Base-by-base conservation (phyloP, 2,797 vertebrate species). In the Margarornis squamiger region DNA sequence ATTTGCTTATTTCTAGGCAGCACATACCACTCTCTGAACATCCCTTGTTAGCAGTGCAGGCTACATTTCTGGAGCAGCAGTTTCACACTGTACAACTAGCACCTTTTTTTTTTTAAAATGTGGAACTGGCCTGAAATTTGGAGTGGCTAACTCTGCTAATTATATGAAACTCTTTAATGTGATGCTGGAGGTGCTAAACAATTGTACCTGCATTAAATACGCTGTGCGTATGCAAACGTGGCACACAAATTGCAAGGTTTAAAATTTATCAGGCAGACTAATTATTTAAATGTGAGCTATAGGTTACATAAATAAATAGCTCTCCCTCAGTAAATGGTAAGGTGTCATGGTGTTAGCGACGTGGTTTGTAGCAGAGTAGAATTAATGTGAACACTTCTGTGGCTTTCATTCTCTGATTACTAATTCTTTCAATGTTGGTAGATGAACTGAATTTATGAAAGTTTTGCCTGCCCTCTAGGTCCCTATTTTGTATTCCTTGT, bases 251-350 rank as follows among this genome's bases (percentile, higher is more conserved):
- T 94, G 85, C 86, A 96, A 91, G 79, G 95, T 96, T 83, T 93
- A 81, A 97, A 95, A 96, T 81, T 94, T 90, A 81, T 95, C 89
- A 77, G 86, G 88, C 91, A 94, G 92, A 86, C 95, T 97, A 96
- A 97, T 97, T 98, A 97, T 96, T 94, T 96, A 97, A 97, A 97
- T 91, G 93, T 88, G 88, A 97, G 95, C 82, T 91, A 81, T 91
- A 95, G 95, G 95, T 97, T 96, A 85, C 92, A 93, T 92, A 96
- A 96, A 96, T 96, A 97, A 97, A 97, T 95, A 97, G 89, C 94
- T 96, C 70, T 71, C 93, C 72, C 88, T 96, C 92, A 85, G 55
- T 96, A 97, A 97, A 96, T 58, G 66, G 84, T 66, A 77, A 92
- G 83, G 65, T 95, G 93, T 97, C 84, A 75, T 24, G n/a, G 85